Conservation (phyloP, 1,140 invertebrate species). For the Drosophila chauvacae region DNA sequence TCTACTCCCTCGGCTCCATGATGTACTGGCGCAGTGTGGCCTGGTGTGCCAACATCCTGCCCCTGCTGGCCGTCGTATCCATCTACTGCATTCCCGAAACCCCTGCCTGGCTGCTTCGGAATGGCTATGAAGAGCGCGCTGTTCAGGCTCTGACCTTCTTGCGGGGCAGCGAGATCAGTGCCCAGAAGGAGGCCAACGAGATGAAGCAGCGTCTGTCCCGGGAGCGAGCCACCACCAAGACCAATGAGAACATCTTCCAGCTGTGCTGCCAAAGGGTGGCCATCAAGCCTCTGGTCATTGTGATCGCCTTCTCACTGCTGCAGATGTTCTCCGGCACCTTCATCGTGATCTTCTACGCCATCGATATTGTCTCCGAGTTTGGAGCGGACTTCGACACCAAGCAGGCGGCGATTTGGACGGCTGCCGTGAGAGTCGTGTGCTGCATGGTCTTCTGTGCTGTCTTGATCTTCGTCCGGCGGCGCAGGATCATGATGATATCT, state of each 20-base stretch:
- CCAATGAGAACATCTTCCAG: conserved; percentile 85
- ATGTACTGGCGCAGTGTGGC: conserved; percentile 89
- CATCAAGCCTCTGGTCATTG: conserved; percentile 89
- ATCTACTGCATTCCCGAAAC: conserved; percentile 89
- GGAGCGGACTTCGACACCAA: conserved; percentile 85
- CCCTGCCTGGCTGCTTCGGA: conserved; percentile 89
- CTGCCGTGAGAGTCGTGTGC: conserved; percentile 87
- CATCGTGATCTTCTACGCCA: conserved; percentile 90
- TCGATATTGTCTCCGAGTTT: conserved; percentile 88
- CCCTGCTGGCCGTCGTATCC: conserved; percentile 86
- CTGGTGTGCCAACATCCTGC: conserved; percentile 87
- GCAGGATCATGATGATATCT: conserved; percentile 87
- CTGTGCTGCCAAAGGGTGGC: conserved; percentile 86
- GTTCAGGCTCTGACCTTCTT: conserved; percentile 88
- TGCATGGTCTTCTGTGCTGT: conserved; percentile 88
- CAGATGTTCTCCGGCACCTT: conserved; percentile 90
- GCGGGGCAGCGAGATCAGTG: conserved; percentile 87
- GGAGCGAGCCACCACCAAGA: conserved; percentile 84
- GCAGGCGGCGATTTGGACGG: conserved; percentile 88
- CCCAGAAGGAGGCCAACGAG: conserved; percentile 81
- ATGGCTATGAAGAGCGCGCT: conserved; percentile 87
- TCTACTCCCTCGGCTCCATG: conserved; percentile 88
- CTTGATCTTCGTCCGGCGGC: conserved; percentile 87
- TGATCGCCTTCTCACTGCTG: conserved; percentile 89
- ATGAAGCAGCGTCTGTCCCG: conserved; percentile 84